Evolutionary conservation across 2,888 invertebrate genomes (phyloP), one percentile per base, ranked within the genome.

Genomic region (Operophtera brumata): DNA sequence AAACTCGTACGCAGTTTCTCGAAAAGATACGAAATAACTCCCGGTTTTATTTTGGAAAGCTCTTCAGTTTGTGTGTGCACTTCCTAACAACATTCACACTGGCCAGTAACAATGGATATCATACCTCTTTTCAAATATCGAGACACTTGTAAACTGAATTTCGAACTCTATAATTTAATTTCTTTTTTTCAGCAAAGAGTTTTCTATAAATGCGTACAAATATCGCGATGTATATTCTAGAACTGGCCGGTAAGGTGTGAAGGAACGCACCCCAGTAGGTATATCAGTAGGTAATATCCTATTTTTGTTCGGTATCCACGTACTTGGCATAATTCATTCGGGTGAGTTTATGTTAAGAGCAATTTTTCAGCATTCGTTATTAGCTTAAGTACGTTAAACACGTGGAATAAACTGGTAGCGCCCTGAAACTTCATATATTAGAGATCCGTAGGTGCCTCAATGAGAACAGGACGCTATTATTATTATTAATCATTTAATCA

Each of bases 241-340:
- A 70, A 82, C 86, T 84, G 81, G 70, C 71, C 72, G 72, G 77
- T 74, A 78, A 86, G 83, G 85, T 85, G 86, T 77, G 79, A 83
- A 81, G 69, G 69, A 79, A 75, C 75, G 62, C 64, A 62, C 59
- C 57, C 47, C 64, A 66, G 64, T 67, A 63, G 51, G 54, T 62
- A 53, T 57, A 55, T 47, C 64, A 66, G 64, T 67, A 63, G 51
- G 54, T 62, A 53, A 48, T 56, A 50, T 49, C 73, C 75, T 73
- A 78, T 85, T 85, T 88, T 86, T 87, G 86, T 87, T 82, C 70
- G 65, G 68, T 79, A 80, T 77, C 69, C 72, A 70, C 78, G 78
- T 75, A 73, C 77, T 75, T 56, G 57, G 64, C 67, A 75, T 75
- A 72, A 71, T 76, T 73, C 74, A 72, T 65, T 73, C 64, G 63